Evolutionary conservation across 2,888 invertebrate species (phyloP).

Genomic region (Saturnia pavonia): DNA sequence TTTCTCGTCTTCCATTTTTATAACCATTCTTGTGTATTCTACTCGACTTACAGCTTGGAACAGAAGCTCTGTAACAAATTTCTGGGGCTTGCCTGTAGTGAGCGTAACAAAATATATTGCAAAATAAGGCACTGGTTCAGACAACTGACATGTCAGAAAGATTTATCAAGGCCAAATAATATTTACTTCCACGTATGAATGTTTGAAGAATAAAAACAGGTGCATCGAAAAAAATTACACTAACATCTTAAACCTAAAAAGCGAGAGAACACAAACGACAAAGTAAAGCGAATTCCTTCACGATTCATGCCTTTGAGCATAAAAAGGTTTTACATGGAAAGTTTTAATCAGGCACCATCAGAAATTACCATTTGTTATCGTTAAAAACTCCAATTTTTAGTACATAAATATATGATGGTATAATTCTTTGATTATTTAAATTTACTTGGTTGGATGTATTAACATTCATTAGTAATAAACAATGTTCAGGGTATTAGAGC

Average conservation of each 20-base stretch:
- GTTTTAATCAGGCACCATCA: constrained; percentile 74
- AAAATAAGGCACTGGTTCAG: too few relatives aligned
- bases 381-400: constrained; percentile 20
- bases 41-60: too few relatives aligned
- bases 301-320: constrained; percentile 69
- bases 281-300: constrained; percentile 64
- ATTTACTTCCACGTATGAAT: background rate
- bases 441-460: background rate
- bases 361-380: constrained; percentile 45
- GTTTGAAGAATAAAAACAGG: background rate
- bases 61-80: too few relatives aligned
- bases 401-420: background rate
- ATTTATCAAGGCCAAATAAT: background rate
- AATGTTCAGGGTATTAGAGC: too few relatives aligned
- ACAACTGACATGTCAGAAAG: too few relatives aligned
- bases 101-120: background rate
- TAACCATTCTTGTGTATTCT: background rate
- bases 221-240: background rate
- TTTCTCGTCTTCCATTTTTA: background rate
- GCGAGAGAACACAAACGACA: constrained; percentile 58
- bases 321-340: constrained; percentile 76
- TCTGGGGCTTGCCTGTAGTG: background rate
- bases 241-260: constrained; percentile 35
- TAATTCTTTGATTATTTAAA: background rate
- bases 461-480: background rate